Evolutionary conservation across 30 jellyfish, hydroid and myxozoan genomes (phyloP).

Genomic region (Aurelia aurita complex sp. Pacific): DNA sequence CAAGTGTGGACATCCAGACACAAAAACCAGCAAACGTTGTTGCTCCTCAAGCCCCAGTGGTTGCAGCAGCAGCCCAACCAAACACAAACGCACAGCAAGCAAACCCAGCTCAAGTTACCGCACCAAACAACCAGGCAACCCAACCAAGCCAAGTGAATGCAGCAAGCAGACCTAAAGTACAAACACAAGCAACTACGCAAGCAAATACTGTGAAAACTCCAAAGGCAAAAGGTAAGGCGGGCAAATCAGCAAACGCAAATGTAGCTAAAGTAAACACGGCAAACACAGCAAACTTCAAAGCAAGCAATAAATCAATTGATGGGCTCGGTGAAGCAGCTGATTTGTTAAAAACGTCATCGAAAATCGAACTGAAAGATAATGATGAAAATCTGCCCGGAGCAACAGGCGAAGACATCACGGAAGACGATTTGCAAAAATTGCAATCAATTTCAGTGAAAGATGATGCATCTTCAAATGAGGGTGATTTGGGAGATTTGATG

Average conservation of each 20-base stretch:
- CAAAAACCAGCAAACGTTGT: background rate
- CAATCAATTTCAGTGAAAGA: constrained; percentile 77
- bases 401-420: constrained; percentile 80
- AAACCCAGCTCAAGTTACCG: constrained; percentile 27
- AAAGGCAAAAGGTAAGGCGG: background rate
- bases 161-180: background rate
- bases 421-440: constrained; percentile 70
- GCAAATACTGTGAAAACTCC: constrained; percentile 7
- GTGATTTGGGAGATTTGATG: constrained; percentile 78
- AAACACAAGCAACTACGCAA: constrained; percentile 13
- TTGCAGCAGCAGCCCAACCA: constrained; percentile 1
- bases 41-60: constrained; percentile 2
- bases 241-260: background rate
- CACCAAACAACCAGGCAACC: constrained; percentile 12
- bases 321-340: constrained; percentile 86
- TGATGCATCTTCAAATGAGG: constrained; percentile 41
- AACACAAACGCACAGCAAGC: constrained; percentile 20
- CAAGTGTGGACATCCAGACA: background rate
- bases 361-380: constrained; percentile 56
- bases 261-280: constrained; percentile 2
- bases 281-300: background rate
- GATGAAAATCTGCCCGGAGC: constrained; percentile 83
- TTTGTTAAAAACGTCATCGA: constrained; percentile 68
- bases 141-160: constrained; percentile 13
- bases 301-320: constrained; percentile 12